A percentile compares a stretch with the other conserved stretches of the same genome.
These are phyloP conservation scores for Rhincodon typus DNA, from an alignment of 2,797 vertebrate species.

Conservation along the genomic window DNA sequence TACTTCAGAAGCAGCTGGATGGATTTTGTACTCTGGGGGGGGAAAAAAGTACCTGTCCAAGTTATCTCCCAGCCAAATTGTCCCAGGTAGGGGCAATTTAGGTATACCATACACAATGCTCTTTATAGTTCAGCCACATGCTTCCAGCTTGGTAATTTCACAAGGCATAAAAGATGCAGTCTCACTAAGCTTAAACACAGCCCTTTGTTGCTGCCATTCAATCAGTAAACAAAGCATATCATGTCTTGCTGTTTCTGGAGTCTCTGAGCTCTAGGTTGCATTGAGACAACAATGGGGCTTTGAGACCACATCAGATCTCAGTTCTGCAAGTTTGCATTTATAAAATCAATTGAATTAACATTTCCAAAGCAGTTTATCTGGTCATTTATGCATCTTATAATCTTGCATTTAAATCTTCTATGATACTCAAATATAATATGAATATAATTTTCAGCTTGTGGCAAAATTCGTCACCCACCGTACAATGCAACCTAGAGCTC, in stretches of 20 bases:
- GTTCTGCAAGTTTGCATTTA: no score
- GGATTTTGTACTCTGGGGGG: neutral
- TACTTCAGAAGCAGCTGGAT: neutral
- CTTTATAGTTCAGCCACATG: neutral
- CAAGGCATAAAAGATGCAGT: no score
- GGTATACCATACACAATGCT: neutral
- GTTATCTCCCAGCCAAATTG: neutral
- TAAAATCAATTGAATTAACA: neutral
- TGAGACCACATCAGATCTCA: no score
- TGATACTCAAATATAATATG: neutral
- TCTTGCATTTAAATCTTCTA: neutral
- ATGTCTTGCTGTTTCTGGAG: neutral
- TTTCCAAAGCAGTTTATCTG: neutral
- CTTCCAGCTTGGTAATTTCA: slow-evolving; percentile 19
- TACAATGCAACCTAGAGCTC: neutral
- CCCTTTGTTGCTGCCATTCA: neutral
- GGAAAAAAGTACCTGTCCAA: neutral
- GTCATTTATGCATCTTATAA: neutral
- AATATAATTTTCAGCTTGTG: neutral
- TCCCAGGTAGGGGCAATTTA: neutral
- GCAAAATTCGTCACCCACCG: neutral
- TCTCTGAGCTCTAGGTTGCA: no score
- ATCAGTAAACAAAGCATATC: neutral
- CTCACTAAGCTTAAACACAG: neutral
- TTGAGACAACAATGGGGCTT: no score